Conservation (phyloP, 2,113 vertebrate genomes). For the Coregonus clupeaformis region DNA sequence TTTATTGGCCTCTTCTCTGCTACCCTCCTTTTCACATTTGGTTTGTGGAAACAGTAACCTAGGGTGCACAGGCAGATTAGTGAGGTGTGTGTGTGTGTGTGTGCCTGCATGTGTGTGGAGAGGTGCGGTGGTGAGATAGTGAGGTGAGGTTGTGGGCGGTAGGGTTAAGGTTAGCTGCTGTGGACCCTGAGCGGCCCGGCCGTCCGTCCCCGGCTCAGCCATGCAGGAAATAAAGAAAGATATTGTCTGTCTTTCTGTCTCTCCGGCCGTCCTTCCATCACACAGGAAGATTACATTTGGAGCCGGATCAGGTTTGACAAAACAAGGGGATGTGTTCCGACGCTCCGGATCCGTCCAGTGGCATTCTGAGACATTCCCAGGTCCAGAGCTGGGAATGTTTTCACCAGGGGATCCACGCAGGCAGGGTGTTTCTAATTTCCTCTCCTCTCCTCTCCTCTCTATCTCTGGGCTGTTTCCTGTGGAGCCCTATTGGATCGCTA, state of each 20-base stretch:
- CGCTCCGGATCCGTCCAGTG: conserved; percentile 56
- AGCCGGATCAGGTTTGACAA: conserved; percentile 68
- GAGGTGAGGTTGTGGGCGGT: conserved; percentile 24
- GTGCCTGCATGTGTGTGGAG: neutral
- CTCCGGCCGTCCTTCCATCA: conserved; percentile 38
- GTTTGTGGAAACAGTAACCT: neutral
- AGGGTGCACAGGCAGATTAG: neutral
- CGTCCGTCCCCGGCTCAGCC: conserved; percentile 25
- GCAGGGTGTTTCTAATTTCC: conserved; percentile 74
- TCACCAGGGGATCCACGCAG: conserved; percentile 60
- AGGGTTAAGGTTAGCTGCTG: conserved; percentile 10
- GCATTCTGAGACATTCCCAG: conserved; percentile 50
- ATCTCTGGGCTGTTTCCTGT: conserved; percentile 65
- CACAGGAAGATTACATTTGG: conserved; percentile 72
- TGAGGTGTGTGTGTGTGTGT: neutral
- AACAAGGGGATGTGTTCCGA: conserved; percentile 70
- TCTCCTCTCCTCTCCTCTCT: conserved; percentile 53
- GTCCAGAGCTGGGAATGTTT: conserved; percentile 71
- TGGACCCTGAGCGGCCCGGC: conserved; percentile 61
- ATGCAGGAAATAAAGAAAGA: conserved; percentile 69
- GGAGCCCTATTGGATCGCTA: conserved; percentile 33
- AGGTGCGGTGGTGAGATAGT: neutral
- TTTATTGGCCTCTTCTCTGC: too few species aligned
- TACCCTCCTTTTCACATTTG: neutral
- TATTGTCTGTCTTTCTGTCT: conserved; percentile 38